Conservation (phyloP, 2,797 vertebrate genomes). For the Pseudopleuronectes americanus region DNA sequence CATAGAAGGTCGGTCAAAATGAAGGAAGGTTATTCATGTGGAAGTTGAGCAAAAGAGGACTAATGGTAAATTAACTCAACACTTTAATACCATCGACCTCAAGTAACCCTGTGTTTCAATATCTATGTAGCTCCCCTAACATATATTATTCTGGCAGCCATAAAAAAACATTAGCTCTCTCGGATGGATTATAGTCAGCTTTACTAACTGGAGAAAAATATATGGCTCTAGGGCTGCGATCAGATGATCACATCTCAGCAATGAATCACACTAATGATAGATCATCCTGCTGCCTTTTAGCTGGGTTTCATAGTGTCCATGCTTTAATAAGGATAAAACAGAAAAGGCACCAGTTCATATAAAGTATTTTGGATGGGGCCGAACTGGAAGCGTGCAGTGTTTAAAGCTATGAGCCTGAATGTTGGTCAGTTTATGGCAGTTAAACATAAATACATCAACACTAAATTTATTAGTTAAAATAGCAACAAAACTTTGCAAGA, state of each 20-base stretch:
- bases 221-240: constrained; percentile 18
- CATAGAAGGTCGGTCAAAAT: constrained; percentile 7
- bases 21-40: neutral
- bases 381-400: neutral
- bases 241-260: constrained; percentile 24
- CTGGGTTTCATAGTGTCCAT: neutral
- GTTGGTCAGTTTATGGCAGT: too few relatives aligned
- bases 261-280: constrained; percentile 15
- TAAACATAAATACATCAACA: too few relatives aligned
- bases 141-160: neutral
- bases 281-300: neutral
- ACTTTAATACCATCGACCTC: constrained; percentile 5
- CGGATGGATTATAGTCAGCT: constrained; percentile 9
- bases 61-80: neutral
- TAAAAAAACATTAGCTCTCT: constrained; percentile 21
- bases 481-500: too few relatives aligned
- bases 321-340: neutral
- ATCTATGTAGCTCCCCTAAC: neutral
- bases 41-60: constrained; percentile 5
- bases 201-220: constrained; percentile 27
- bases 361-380: neutral
- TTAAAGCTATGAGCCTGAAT: neutral
- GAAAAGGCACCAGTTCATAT: neutral
- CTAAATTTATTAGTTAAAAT: too few relatives aligned
- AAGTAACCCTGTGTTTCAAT: constrained; percentile 3